Evolutionary conservation across 2,113 vertebrate genomes (phyloP).

Genomic region (Sander lucioperca): DNA sequence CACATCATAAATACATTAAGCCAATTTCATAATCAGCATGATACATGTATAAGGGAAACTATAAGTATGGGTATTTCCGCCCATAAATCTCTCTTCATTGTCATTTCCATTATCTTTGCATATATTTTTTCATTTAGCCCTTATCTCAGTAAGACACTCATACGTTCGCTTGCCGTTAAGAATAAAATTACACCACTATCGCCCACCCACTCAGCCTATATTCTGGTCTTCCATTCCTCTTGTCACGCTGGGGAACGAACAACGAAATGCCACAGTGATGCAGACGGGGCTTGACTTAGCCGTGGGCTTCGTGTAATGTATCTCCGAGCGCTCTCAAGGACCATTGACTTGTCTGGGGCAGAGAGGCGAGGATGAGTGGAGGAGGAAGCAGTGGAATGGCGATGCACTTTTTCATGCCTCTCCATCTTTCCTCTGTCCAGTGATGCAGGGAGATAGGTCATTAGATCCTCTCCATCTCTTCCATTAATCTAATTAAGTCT

Average conservation of each 20-base stretch:
- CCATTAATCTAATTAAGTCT: slow-evolving; percentile 62
- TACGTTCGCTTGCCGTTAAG: slow-evolving; percentile 13
- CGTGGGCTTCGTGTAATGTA: slow-evolving; percentile 26
- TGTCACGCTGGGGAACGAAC: neutral
- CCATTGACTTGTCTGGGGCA: slow-evolving; percentile 51
- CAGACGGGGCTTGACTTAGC: slow-evolving; percentile 41
- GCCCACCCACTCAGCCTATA: slow-evolving; percentile 21
- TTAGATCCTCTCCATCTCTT: slow-evolving; percentile 46
- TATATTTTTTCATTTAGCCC: slow-evolving; percentile 36
- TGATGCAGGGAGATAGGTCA: slow-evolving; percentile 47
- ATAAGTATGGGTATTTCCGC: neutral
- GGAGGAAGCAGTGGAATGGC: slow-evolving; percentile 5
- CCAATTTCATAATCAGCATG: slow-evolving; percentile 24
- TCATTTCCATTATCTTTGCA: slow-evolving; percentile 39
- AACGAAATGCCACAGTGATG: slow-evolving; percentile 26
- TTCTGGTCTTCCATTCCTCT: slow-evolving; percentile 7
- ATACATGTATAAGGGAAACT: neutral
- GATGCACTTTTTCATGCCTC: slow-evolving; percentile 31
- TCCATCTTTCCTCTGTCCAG: slow-evolving; percentile 33
- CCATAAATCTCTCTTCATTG: slow-evolving; percentile 24
- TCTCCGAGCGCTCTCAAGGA: slow-evolving; percentile 29
- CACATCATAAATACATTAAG: slow-evolving; percentile 15
- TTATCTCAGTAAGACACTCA: slow-evolving; percentile 36
- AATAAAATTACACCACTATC: slow-evolving; percentile 41
- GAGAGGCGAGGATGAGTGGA: slow-evolving; percentile 27